Base-by-base conservation (phyloP, 2,888 invertebrate genomes). In the Phyto melanocephala region DNA sequence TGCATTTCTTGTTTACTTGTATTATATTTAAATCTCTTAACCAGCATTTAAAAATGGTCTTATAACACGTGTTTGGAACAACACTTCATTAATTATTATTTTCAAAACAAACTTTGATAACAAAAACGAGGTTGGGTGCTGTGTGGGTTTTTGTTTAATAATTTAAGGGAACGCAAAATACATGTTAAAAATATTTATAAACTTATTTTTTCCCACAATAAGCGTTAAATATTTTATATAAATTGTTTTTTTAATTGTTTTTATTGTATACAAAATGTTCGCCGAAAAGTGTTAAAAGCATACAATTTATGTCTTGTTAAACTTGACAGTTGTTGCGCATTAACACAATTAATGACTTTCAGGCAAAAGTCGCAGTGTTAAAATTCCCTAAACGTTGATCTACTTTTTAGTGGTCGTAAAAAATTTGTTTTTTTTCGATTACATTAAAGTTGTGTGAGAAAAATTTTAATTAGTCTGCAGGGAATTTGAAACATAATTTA, bases 271-370 rank as follows among this genome's bases (percentile, higher is more conserved):
- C n/a, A n/a, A n/a, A n/a, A n/a, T n/a, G n/a, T n/a, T n/a, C n/a
- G n/a, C n/a, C n/a, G n/a, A 54, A 7, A 5, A 28, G 54, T 17
- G 15, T 17, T 45, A 15, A 45, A 45, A 45, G 6, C 37, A 35
- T 17, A 60, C 17, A 28, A 81, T 81, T 81, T 74, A 81, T 74
- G 50, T 28, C 63, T 22, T 81, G 81, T 81, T 81, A 35, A 63
- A 47, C 15, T 17, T 78, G 81, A 81, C 81, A 81, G 35, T 72
- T 81, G 72, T 81, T 72, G 56, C 54, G 67, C 81, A 78, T 81
- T 74, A 54, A 74, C 3, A 77, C 20, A 77, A 68, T 81, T 77
- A 56, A 81, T 81, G 81, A 47, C 50, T 47, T 22, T 60, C 5
- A 22, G 4, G 8, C 1, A 22, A 15, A 13, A n/a, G n/a, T n/a